These are phyloP conservation scores for Lateolabrax maculatus DNA, from an alignment of 2,797 vertebrate genomes.

Conservation along the genomic window DNA sequence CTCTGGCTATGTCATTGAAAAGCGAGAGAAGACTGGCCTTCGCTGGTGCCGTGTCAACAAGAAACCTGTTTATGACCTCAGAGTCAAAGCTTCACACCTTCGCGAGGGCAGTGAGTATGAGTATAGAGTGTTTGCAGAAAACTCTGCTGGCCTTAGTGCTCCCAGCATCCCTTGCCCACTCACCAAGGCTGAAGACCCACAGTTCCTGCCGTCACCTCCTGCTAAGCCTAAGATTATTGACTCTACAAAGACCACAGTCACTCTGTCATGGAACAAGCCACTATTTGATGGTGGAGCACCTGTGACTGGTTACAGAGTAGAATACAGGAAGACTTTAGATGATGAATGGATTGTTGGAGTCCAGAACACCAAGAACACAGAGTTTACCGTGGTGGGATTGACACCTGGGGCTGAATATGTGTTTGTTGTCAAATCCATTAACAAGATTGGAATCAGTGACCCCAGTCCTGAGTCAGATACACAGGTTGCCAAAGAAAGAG, in stretches of 20 bases:
- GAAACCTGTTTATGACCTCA: slow-evolving; percentile 98
- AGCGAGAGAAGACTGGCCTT: slow-evolving; percentile 94
- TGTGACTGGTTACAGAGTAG: slow-evolving; percentile 94
- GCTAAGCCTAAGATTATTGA: slow-evolving; percentile 96
- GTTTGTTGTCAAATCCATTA: slow-evolving; percentile 95
- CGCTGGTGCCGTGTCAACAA: slow-evolving; percentile 98
- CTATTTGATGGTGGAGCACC: slow-evolving; percentile 97
- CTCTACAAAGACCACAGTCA: slow-evolving; percentile 91
- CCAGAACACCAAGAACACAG: slow-evolving; percentile 93
- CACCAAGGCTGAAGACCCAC: slow-evolving; percentile 94
- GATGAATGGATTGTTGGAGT: slow-evolving; percentile 94
- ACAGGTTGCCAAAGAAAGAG: slow-evolving; percentile 94
- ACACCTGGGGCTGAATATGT: slow-evolving; percentile 92
- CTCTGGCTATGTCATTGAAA: slow-evolving; percentile 96
- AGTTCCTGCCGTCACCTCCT: slow-evolving; percentile 96
- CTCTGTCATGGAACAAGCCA: slow-evolving; percentile 94
- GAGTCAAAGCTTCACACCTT: slow-evolving; percentile 96
- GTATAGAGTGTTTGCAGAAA: slow-evolving; percentile 97
- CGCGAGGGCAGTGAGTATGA: slow-evolving; percentile 96
- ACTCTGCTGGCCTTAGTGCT: slow-evolving; percentile 94
- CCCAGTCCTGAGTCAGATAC: slow-evolving; percentile 93
- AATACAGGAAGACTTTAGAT: slow-evolving; percentile 93
- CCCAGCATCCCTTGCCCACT: slow-evolving; percentile 92
- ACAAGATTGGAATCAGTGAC: slow-evolving; percentile 95
- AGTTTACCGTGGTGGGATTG: slow-evolving; percentile 93